Evolutionary conservation across 2,113 vertebrate species (phyloP).

Genomic region (Nerophis lumbriciformis): DNA sequence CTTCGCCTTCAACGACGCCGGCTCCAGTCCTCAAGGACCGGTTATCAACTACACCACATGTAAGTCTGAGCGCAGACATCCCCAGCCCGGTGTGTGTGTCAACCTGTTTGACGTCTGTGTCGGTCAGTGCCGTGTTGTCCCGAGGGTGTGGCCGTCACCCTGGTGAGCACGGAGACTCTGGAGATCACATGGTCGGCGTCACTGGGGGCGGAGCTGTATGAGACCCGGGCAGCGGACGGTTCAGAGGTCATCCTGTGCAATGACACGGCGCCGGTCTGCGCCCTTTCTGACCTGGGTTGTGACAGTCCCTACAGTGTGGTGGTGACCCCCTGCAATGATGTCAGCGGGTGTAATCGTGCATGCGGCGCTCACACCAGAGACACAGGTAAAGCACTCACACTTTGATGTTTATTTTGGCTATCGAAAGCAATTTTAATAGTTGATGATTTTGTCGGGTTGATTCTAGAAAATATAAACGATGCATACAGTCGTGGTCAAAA

Average conservation of each 20-base stretch:
- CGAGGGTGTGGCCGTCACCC: slow-evolving; percentile 59
- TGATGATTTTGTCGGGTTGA: background rate
- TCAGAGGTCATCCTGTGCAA: slow-evolving; percentile 69
- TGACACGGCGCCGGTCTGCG: slow-evolving; percentile 77
- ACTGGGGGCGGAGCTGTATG: slow-evolving; percentile 81
- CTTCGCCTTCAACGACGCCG: slow-evolving; percentile 81
- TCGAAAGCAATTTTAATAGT: background rate
- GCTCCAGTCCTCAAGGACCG: slow-evolving; percentile 76
- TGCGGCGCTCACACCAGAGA: slow-evolving; percentile 66
- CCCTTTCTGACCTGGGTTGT: slow-evolving; percentile 80
- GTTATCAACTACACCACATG: slow-evolving; percentile 82
- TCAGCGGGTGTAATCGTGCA: slow-evolving; percentile 73
- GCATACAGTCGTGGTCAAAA: too few species aligned
- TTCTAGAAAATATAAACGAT: too few species aligned
- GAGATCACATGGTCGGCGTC: slow-evolving; percentile 77
- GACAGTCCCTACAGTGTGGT: slow-evolving; percentile 75
- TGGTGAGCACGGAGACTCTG: slow-evolving; percentile 75
- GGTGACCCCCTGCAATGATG: slow-evolving; percentile 79
- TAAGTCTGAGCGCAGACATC: slow-evolving; percentile 45
- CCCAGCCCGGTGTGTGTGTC: background rate
- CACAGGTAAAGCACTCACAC: slow-evolving; percentile 71
- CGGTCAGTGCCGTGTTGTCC: slow-evolving; percentile 86
- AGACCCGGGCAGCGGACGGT: slow-evolving; percentile 68
- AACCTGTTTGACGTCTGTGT: background rate
- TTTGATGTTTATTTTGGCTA: too few species aligned